Percentiles rank a stretch among this genome's conserved stretches.
Conservation (phyloP, 2,797 vertebrate genomes). For the Aulostomus chinensis region DNA sequence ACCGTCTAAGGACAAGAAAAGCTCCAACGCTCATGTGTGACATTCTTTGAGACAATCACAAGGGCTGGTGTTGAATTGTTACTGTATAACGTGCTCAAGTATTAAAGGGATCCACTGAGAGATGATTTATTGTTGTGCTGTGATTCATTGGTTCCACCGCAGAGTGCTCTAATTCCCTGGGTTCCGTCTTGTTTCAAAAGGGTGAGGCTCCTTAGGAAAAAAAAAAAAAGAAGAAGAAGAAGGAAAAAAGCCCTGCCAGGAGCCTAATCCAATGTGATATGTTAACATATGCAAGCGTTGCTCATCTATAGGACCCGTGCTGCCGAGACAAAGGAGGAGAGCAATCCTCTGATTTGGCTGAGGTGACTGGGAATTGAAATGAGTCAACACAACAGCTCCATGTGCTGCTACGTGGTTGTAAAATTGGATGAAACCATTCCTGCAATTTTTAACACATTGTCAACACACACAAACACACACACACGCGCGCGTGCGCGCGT, state of each 20-base stretch:
- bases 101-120: constrained; percentile 51
- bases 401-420: constrained; percentile 10
- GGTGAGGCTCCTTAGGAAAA: constrained; percentile 29
- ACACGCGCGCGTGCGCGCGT: too few relatives aligned
- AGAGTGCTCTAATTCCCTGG: constrained; percentile 57
- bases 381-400: constrained; percentile 29
- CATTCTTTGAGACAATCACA: constrained; percentile 26
- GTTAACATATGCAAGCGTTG: constrained; percentile 54
- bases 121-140: constrained; percentile 49
- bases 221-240: constrained; percentile 2
- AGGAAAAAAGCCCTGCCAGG: too few relatives aligned
- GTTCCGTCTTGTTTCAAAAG: constrained; percentile 40
- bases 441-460: constrained; percentile 13
- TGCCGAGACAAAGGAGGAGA: constrained; percentile 45
- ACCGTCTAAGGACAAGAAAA: too few relatives aligned
- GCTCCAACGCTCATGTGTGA: constrained; percentile 10
- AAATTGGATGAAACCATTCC: constrained; percentile 26
- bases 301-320: constrained; percentile 53
- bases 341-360: constrained; percentile 47
- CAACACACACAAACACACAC: constrained; percentile 8
- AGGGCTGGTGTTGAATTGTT: constrained; percentile 38
- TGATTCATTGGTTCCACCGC: constrained; percentile 50
- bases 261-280: constrained; percentile 59
- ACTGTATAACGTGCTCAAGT: constrained; percentile 29
- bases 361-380: constrained; percentile 41